A percentile compares a stretch with the other conserved stretches of the same genome.
phyloP scores from a whole-genome alignment of 1,140 invertebrate genomes.

The Aphaenogaster rudis region DNA sequence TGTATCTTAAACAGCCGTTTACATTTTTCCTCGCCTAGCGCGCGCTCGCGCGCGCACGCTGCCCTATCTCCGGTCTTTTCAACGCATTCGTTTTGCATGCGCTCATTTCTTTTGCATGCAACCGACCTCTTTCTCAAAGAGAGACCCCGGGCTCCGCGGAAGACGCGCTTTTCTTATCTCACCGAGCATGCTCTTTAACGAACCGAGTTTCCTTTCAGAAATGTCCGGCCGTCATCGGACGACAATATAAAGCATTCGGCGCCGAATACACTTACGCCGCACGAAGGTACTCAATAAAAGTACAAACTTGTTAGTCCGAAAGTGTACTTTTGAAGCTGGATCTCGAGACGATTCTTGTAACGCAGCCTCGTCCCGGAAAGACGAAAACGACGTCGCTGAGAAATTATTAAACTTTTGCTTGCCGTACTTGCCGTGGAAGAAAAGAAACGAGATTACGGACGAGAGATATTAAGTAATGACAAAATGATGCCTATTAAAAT shows the following conservation, averaged over 20 bases:
- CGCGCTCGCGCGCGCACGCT: background rate
- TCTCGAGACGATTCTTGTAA: background rate
- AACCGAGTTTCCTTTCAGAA: conserved; percentile 57
- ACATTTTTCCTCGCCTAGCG: conserved; percentile 38
- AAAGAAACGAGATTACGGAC: conserved; percentile 6
- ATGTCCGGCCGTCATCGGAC: conserved; percentile 49
- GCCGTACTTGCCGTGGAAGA: background rate
- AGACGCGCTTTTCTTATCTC: conserved; percentile 57
- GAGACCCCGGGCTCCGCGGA: conserved; percentile 8
- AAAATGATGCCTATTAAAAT: conserved; percentile 26
- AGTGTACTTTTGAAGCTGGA: conserved; percentile 16
- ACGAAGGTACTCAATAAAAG: conserved; percentile 44
- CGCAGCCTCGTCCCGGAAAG: background rate
- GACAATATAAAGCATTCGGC: conserved; percentile 41
- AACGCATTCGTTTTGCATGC: conserved; percentile 61
- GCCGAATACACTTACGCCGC: conserved; percentile 24
- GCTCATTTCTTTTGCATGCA: conserved; percentile 63
- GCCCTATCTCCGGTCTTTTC: conserved; percentile 59
- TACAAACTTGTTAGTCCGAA: conserved; percentile 46
- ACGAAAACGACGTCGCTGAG: background rate
- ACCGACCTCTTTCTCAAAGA: conserved; percentile 52
- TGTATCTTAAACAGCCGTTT: conserved; percentile 63
- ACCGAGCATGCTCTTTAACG: conserved; percentile 58
- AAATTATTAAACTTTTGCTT: conserved; percentile 42
- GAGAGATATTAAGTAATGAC: conserved; percentile 33